These are phyloP conservation scores for Marcusenius ussheri DNA, from an alignment of 2,113 vertebrate genomes.

Conservation along the genomic window DNA sequence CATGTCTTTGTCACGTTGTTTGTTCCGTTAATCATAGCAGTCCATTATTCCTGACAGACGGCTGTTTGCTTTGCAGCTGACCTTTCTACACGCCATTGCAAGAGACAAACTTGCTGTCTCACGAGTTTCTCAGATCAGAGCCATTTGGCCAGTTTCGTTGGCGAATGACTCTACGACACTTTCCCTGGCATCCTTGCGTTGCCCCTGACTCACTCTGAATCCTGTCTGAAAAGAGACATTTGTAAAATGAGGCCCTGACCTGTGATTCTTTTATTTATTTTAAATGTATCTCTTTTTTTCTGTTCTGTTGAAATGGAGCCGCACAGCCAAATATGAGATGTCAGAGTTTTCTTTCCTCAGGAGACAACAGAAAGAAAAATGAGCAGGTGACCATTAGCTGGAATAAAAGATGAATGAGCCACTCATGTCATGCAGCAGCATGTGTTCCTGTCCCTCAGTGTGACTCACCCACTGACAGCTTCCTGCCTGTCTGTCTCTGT, in stretches of 20 bases:
- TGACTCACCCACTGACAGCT: background rate
- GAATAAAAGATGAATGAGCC: background rate
- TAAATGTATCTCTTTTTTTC: background rate
- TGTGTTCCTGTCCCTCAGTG: background rate
- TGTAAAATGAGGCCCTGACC: constrained; percentile 35
- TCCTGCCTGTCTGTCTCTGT: background rate
- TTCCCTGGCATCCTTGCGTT: background rate
- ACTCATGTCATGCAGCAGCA: background rate
- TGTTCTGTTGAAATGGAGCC: background rate
- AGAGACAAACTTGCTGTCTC: background rate
- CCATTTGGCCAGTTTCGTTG: background rate
- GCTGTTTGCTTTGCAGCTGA: background rate
- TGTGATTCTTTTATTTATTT: constrained; percentile 16
- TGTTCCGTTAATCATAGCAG: background rate
- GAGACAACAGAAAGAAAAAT: background rate
- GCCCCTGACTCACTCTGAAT: constrained; percentile 24
- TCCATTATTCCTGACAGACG: background rate
- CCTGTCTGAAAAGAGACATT: constrained; percentile 34
- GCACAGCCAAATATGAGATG: background rate
- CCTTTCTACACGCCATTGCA: background rate
- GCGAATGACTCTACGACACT: background rate
- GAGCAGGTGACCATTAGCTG: background rate
- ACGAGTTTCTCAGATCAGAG: background rate
- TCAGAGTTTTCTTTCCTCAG: background rate
- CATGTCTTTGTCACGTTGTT: background rate